Conservation (phyloP, 2,888 invertebrate species). For the Lepidochitona cinerea region DNA sequence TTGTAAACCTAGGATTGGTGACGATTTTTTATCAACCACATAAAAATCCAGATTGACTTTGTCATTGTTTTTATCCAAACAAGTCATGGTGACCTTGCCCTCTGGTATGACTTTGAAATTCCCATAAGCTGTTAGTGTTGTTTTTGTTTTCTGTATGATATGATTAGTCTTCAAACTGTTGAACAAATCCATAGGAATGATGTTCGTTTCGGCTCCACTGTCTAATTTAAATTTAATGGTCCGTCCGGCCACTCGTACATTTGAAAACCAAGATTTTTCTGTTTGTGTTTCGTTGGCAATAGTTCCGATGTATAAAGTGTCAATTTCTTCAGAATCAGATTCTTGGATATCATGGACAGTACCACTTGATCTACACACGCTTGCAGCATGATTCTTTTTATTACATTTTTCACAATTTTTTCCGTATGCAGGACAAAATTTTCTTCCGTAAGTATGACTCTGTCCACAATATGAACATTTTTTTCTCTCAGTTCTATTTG, state of each 20-base stretch:
- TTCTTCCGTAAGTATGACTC: conserved; percentile 6
- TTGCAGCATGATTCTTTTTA: conserved; percentile 17
- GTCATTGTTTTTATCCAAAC: not conserved
- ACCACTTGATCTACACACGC: not conserved
- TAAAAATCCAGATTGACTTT: not conserved
- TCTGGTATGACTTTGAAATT: not conserved
- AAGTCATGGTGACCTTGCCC: not conserved
- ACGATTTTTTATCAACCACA: not conserved
- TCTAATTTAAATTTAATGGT: conserved; percentile 23
- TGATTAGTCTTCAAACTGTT: not conserved
- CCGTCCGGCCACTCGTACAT: conserved; percentile 10
- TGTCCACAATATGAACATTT: conserved; percentile 19
- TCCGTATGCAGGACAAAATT: conserved; percentile 28
- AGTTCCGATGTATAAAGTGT: not conserved
- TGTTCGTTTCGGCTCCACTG: conserved; percentile 26
- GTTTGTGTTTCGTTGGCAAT: not conserved
- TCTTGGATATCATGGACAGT: not conserved
- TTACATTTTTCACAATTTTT: conserved; percentile 14
- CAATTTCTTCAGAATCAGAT: not conserved
- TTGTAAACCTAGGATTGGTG: not conserved
- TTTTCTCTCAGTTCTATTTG: too few relatives aligned
- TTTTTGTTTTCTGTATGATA: not conserved
- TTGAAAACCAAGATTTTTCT: conserved; percentile 12
- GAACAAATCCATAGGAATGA: conserved; percentile 12
- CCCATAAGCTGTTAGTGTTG: not conserved